Evolutionary conservation across 2,888 invertebrate genomes (phyloP).

Genomic region (Temnothorax ravouxi): DNA sequence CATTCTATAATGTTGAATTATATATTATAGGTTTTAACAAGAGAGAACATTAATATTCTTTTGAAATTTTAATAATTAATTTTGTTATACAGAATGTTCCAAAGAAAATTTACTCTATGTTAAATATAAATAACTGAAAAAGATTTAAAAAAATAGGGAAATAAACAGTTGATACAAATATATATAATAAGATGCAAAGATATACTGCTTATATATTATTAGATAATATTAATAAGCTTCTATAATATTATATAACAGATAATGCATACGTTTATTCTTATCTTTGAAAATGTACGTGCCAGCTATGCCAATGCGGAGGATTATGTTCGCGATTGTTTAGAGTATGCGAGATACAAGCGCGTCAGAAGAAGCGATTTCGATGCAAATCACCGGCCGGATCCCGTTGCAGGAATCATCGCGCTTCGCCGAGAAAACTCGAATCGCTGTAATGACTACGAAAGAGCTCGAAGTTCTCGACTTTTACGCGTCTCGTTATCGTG

Average conservation of each 20-base stretch:
- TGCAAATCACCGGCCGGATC: slow-evolving; percentile 42
- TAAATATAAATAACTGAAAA: background rate
- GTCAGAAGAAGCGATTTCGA: slow-evolving; percentile 47
- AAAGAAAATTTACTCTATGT: background rate
- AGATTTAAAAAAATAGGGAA: background rate
- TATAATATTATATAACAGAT: background rate
- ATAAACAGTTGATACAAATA: background rate
- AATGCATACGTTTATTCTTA: background rate
- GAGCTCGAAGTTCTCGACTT: slow-evolving; percentile 3
- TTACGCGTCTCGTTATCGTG: background rate
- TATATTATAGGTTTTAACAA: background rate
- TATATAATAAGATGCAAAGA: background rate
- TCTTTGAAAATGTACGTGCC: background rate
- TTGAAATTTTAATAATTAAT: background rate
- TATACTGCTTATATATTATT: background rate
- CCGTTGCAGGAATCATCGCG: slow-evolving; percentile 26
- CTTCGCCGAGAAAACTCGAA: background rate
- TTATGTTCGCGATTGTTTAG: slow-evolving; percentile 7
- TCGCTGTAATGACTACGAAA: slow-evolving; percentile 23
- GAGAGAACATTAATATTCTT: background rate
- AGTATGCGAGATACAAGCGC: slow-evolving; percentile 17
- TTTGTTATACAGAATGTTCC: background rate
- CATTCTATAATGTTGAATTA: background rate
- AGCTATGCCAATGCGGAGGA: background rate
- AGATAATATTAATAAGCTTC: background rate